Evolutionary conservation across 2,113 vertebrate genomes (phyloP).

Genomic region (Cercocebus atys): DNA sequence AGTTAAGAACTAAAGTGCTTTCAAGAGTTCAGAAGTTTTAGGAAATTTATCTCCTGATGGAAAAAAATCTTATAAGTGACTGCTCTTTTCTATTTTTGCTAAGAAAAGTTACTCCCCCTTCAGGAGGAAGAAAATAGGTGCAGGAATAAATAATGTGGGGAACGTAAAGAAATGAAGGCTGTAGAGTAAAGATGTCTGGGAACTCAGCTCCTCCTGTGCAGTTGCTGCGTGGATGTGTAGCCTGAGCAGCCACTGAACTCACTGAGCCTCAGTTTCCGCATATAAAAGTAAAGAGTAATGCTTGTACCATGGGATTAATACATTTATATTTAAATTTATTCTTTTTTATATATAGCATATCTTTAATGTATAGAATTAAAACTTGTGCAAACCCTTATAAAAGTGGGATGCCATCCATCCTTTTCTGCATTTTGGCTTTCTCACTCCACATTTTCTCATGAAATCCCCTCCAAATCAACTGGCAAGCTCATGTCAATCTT

Average conservation of each 20-base stretch:
- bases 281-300: not conserved
- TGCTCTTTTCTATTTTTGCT: constrained; percentile 38
- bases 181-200: not conserved
- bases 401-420: not conserved
- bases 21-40: constrained; percentile 29
- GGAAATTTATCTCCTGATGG: constrained; percentile 38
- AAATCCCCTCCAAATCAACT: not conserved
- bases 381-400: not conserved
- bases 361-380: not conserved
- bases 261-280: not conserved
- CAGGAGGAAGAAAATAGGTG: not conserved
- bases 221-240: not conserved
- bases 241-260: not conserved
- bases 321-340: not conserved
- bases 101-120: not conserved
- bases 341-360: too few species aligned
- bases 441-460: not conserved
- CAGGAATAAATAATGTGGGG: not conserved
- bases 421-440: not conserved
- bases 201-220: too few species aligned
- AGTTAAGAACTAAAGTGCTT: not conserved
- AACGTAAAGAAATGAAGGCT: not conserved
- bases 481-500: not conserved
- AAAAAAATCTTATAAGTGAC: constrained; percentile 60
- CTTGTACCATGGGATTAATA: not conserved